These are phyloP conservation scores for Oscheius sp. DNA, from an alignment of 2,888 invertebrate genomes.

Conservation along the genomic window DNA sequence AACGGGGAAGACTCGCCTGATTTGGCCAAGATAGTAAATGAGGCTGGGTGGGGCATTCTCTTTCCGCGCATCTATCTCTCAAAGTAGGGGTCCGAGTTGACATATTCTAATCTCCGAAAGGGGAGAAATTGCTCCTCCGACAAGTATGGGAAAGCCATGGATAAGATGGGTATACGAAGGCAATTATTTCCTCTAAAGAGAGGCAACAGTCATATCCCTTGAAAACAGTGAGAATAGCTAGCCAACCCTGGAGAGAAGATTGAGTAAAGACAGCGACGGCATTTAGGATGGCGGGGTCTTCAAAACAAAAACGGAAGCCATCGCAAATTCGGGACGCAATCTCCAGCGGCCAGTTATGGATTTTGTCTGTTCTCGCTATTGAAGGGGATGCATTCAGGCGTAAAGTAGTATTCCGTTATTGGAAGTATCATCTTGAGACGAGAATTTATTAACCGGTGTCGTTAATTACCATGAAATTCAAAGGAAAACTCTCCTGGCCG, in stretches of 20 bases:
- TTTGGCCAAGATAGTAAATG: slow-evolving; percentile 24
- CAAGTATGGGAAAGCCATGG: too few relatives aligned
- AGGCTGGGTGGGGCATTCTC: slow-evolving; percentile 23
- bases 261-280: slow-evolving; percentile 1
- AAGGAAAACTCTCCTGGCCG: too few relatives aligned
- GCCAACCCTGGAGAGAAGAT: not conserved
- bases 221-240: not conserved
- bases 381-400: slow-evolving; percentile 31
- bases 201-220: too few relatives aligned
- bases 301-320: slow-evolving; percentile 33
- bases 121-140: too few relatives aligned
- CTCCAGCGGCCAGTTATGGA: slow-evolving; percentile 35
- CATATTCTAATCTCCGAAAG: slow-evolving; percentile 23
- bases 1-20: not conserved
- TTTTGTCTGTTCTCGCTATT: slow-evolving; percentile 32
- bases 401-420: slow-evolving; percentile 18
- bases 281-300: not conserved
- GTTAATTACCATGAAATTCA: too few relatives aligned
- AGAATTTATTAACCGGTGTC: too few relatives aligned
- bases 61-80: slow-evolving; percentile 18
- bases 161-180: not conserved
- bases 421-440: slow-evolving; percentile 4
- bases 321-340: slow-evolving; percentile 35
- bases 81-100: slow-evolving; percentile 23
- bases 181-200: too few relatives aligned